Evolutionary conservation across 2,888 invertebrate genomes (phyloP).

Genomic region (Drosophila fungiperda): DNA sequence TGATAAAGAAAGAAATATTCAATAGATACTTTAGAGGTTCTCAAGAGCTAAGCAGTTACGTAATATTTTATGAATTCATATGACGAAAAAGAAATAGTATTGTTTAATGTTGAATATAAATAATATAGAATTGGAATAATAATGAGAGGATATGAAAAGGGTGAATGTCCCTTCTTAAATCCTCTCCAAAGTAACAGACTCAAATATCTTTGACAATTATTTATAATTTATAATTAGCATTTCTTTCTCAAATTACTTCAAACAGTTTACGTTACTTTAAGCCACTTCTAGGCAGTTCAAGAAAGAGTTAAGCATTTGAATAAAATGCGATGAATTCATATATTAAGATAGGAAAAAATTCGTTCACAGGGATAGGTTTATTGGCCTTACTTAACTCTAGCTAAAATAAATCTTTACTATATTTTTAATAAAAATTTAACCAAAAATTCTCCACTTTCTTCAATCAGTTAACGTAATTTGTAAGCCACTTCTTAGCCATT

Average conservation of each 20-base stretch:
- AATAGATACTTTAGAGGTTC: slow-evolving; percentile 17
- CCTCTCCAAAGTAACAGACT: background rate
- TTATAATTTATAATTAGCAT: background rate
- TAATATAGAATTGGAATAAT: too few species aligned
- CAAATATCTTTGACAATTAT: background rate
- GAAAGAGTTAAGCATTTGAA: background rate
- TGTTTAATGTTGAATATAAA: background rate
- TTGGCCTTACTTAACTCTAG: background rate
- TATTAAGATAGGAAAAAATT: background rate
- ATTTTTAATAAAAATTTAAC: background rate
- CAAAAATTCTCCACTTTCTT: background rate
- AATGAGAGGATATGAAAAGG: background rate
- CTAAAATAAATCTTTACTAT: background rate
- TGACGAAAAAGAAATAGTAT: background rate
- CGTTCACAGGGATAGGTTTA: background rate
- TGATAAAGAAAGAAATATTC: slow-evolving; percentile 19
- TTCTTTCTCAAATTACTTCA: background rate
- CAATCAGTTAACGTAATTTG: background rate
- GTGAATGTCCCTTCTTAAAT: background rate
- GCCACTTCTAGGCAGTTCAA: background rate
- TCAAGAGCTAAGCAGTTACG: background rate
- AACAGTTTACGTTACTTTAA: background rate
- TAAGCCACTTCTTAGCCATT: background rate
- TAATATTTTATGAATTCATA: background rate
- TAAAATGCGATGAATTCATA: background rate